Percentiles rank a stretch among this genome's conserved stretches.
phyloP scores from a whole-genome alignment of 30 jellyfish, hydroid and myxozoan genomes.

The Hydractinia echinata region DNA sequence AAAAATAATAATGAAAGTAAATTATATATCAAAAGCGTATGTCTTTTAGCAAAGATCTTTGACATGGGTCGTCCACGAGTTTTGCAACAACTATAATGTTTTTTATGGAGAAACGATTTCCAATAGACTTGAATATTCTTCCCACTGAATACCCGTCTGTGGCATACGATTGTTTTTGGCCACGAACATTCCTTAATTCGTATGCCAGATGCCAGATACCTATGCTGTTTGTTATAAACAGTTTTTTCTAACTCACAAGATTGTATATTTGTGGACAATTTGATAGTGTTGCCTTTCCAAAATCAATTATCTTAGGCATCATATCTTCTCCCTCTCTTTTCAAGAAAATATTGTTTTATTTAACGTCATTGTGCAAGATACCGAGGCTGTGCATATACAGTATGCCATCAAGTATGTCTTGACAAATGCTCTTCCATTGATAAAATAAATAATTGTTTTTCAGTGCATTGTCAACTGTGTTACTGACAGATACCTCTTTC shows the following conservation, averaged over 20 bases:
- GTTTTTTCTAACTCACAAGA: neutral
- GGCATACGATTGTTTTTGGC: neutral
- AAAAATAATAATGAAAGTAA: too few relatives aligned
- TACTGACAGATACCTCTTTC: neutral
- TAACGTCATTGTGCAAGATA: neutral
- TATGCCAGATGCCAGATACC: slow-evolving; percentile 1
- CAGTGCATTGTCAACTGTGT: neutral
- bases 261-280: neutral
- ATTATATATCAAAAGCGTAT: too few relatives aligned
- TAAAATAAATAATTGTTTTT: too few relatives aligned
- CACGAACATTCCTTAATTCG: neutral
- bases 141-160: slow-evolving; percentile 17
- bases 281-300: too few relatives aligned
- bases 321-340: neutral
- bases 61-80: too few relatives aligned
- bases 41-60: too few relatives aligned
- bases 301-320: too few relatives aligned
- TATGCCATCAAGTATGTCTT: neutral
- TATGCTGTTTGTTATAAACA: neutral
- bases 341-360: slow-evolving; percentile 1
- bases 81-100: too few relatives aligned
- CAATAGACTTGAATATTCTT: neutral
- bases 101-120: too few relatives aligned
- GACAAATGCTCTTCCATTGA: neutral
- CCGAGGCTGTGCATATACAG: neutral